Base-by-base conservation (phyloP, 2,113 vertebrate genomes). In the Crocuta crocuta region DNA sequence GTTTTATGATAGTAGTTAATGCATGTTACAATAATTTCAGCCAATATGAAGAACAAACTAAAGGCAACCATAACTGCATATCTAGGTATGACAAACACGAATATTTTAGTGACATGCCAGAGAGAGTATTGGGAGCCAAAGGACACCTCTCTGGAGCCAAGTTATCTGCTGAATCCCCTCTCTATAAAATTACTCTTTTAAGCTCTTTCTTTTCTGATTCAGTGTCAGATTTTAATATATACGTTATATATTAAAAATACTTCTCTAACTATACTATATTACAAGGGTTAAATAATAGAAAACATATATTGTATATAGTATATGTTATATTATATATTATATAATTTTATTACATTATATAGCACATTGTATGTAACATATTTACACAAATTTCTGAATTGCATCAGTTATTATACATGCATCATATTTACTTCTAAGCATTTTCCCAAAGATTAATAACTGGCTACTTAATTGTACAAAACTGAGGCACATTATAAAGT, bases 341-440 rank as follows among this genome's bases (percentile, higher is more conserved):
- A 3, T n/a, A 70, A 13, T 70, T 66, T 26, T 65, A 28, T 65
- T 65, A 65, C 10, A 65, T 17, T 61, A 61, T 8, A 9, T 61
- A 61, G 58, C 58, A 61, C 7, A 58, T 68, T 33, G 12, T 66
- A 45, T 5, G 6, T 58, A 65, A 80, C 9, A 53, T 35, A 63
- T 45, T 78, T 73, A 48, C 23, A 45, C 5, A 84, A 79, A 79
- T 91, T 74, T 95, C 78, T 80, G 21, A 76, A 73, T 43, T 48
- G 19, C 17, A 81, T 78, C 39, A 70, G 3, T 86, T 82, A 31
- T 58, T 73, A 74, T 8, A 90, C 1, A 74, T 9, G 87, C 4
- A 35, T 73, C 4, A 63, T 33, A 48, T 73, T 84, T 91, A 73
- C 48, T 15, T 24, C 13, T 74, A 61, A 79, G 2, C 7, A 63